Evolutionary conservation across 2,113 vertebrate species (phyloP).

Genomic region (Chaetodon trifascialis): DNA sequence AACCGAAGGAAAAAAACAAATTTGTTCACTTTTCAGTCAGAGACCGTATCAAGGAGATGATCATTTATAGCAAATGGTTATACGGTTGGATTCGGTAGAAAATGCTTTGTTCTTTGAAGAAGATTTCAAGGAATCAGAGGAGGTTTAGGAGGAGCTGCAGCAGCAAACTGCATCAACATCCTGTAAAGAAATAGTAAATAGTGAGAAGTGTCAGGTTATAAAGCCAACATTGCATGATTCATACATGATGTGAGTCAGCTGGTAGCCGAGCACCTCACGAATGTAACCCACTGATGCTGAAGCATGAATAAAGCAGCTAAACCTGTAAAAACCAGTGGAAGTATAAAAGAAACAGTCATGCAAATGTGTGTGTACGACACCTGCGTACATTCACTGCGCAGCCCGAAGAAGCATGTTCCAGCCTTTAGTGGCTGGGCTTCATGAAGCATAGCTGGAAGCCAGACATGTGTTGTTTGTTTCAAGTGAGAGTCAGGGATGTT

Average conservation of each 20-base stretch:
- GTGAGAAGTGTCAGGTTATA: background rate
- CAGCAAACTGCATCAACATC: background rate
- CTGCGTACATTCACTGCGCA: background rate
- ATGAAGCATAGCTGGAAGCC: conserved; percentile 5
- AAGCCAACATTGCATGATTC: background rate
- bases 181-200: background rate
- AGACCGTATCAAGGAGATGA: conserved; percentile 7
- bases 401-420: background rate
- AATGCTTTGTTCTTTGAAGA: background rate
- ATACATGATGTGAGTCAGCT: background rate
- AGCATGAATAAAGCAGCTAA: background rate
- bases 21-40: background rate
- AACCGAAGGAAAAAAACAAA: background rate
- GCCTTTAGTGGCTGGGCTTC: background rate
- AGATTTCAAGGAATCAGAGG: background rate
- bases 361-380: background rate
- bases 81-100: conserved; percentile 17
- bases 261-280: background rate
- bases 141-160: background rate
- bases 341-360: background rate
- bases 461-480: conserved; percentile 13
- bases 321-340: background rate
- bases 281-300: conserved; percentile 13
- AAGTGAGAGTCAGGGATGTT: background rate
- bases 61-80: conserved; percentile 11